Evolutionary conservation across 2,888 invertebrate genomes (phyloP), one percentile per base, ranked within the genome.

Genomic region (Troides oblongomaculatus): DNA sequence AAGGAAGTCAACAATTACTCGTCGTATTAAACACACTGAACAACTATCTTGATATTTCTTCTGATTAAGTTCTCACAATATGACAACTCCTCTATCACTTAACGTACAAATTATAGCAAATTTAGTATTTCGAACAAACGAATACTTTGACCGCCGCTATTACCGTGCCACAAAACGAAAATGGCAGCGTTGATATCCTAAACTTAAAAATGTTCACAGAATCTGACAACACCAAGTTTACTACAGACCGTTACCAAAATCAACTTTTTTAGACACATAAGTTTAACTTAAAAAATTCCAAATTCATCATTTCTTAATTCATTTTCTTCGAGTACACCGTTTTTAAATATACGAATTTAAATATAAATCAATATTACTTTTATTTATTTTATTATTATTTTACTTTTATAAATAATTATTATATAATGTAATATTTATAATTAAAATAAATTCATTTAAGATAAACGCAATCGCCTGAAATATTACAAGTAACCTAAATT

Each of bases 141-240:
- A 82, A 83, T 81, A 84, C 83, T 83, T 79, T 80, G 79, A 84
- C 87, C 83, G 84, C 92, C 89, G 87, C 88, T 77, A 77, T 86
- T 84, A 82, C 86, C 86, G 88, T 92, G 90, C 86, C 90, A 90
- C 90, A 92, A 91, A 92, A 91, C 90, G 92, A 92, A 92, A 92
- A 92, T 92, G 92, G 92, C 92, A 92, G 92, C 92, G 88, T 84
- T 83, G 83, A 77, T 73, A 63, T 77, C 67, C 62, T 65, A 58
- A 69, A 70, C 57, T 65, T 62, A 63, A 69, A 72, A 72, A 64
- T 69, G 43, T 70, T 61, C 57, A 62, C 50, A 64, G 61, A 66
- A 68, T 69, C 68, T 73, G 72, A 69, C 66, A 74, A 73, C 73
- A 73, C 73, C 62, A 65, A 50, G 58, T 60, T 39, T 66, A 66